Evolutionary conservation across 2,113 vertebrate species (phyloP).

Genomic region (Salvelinus namaycush): DNA sequence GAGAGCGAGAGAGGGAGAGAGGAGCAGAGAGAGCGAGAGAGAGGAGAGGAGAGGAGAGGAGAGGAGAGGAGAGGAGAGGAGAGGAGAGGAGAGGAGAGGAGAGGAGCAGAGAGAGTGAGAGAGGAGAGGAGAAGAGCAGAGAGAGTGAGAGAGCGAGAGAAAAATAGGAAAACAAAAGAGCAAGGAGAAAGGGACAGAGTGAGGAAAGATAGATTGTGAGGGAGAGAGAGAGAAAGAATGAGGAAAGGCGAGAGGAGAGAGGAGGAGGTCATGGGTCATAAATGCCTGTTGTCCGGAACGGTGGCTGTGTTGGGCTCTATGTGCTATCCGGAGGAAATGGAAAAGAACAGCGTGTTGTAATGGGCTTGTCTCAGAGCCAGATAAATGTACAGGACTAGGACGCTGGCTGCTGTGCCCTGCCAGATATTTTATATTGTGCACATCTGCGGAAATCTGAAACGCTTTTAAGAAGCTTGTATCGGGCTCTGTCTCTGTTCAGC

Average conservation of each 20-base stretch:
- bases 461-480: slow-evolving; percentile 52
- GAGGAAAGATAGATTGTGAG: too few relatives aligned
- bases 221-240: not conserved
- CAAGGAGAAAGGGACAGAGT: too few relatives aligned
- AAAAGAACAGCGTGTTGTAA: slow-evolving; percentile 38
- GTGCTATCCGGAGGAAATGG: slow-evolving; percentile 45
- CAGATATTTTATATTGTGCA: slow-evolving; percentile 61
- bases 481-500: slow-evolving; percentile 47
- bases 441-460: slow-evolving; percentile 65
- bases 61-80: not conserved
- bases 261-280: slow-evolving; percentile 1
- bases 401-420: slow-evolving; percentile 44
- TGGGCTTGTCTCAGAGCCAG: slow-evolving; percentile 34
- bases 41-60: not conserved
- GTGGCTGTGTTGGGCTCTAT: slow-evolving; percentile 11
- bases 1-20: too few relatives aligned
- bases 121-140: too few relatives aligned
- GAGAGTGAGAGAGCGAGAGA: too few relatives aligned
- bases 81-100: not conserved
- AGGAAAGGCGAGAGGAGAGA: not conserved
- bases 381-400: slow-evolving; percentile 47
- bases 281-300: slow-evolving; percentile 3
- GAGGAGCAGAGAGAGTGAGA: too few relatives aligned
- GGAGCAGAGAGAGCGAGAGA: too few relatives aligned
- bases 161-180: too few relatives aligned